phyloP scores from a whole-genome alignment of 2,113 vertebrate species.

The Morone saxatilis region DNA sequence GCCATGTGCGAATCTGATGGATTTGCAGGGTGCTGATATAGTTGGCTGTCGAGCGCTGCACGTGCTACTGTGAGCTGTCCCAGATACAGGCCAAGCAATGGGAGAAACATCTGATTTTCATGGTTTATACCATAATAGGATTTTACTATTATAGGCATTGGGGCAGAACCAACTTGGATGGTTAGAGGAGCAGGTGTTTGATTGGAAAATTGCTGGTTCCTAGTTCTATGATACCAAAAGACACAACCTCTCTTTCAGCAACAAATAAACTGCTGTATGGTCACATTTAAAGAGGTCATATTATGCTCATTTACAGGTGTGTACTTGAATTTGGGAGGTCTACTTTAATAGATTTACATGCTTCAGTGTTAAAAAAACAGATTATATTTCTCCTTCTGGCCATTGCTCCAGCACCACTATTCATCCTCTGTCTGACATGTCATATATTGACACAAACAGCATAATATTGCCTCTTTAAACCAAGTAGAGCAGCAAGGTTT shows the following conservation, averaged over 20 bases:
- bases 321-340: no score
- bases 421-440: no score
- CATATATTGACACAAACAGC: no score
- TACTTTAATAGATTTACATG: no score
- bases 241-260: background rate
- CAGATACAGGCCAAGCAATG: constrained; percentile 26
- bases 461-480: no score
- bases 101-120: constrained; percentile 33
- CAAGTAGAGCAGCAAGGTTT: background rate
- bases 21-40: constrained; percentile 47
- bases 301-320: no score
- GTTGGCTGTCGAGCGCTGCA: constrained; percentile 35
- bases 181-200: background rate
- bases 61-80: constrained; percentile 45
- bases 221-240: background rate
- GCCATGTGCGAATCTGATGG: constrained; percentile 50
- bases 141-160: constrained; percentile 21
- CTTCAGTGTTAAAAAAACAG: no score
- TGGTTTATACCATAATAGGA: constrained; percentile 34
- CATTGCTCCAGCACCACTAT: no score
- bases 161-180: constrained; percentile 17
- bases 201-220: constrained; percentile 17
- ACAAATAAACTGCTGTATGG: background rate
- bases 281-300: background rate
- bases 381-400: no score